Evolutionary conservation across 1,140 invertebrate genomes (phyloP), one percentile per base, ranked within the genome.

Genomic region (Andricus grossulariae): DNA sequence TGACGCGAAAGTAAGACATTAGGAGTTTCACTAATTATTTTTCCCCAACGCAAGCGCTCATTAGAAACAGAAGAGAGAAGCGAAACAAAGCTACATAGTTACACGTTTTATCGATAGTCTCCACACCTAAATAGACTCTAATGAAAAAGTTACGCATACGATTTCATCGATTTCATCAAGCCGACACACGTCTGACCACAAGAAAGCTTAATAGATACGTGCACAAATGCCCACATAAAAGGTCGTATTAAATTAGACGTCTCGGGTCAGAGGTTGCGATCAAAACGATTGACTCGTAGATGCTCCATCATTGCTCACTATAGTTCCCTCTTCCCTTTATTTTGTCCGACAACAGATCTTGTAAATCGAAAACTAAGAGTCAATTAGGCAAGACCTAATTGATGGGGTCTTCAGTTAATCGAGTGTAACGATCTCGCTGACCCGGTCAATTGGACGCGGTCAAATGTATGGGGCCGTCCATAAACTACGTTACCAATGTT

Each of bases 291-390:
- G 54, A 21, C 54, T 19, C 54, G 54, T 1, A 19, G 3, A 25
- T 60, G 57, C 57, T 25, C 18, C 21, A 57, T 57, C 55, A 39
- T 39, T 60, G 57, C 57, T 60, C 32, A 60, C 21, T 45, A 10
- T 11, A 45, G 15, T 15, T 6, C 25, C 25, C 21, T 25, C 57
- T 60, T 19, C 18, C 21, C 18, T 11, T n/a, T 55, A 55, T 55
- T 55, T 21, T 32, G 32, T 16, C 32, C 25, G 57, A 60, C 25
- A 60, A 16, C 21, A 60, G 57, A n/a, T 39, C 1, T 39, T 39
- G 16, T 15, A 66, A n/a, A 66, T 66, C 60, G n/a, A 32, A 45
- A 16, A 66, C 60, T 16, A 39, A 25, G n/a, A 32, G 32, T 66
- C 60, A 39, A 32, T 66, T 66, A 66, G 60, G 16, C 16, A 7